Base-by-base conservation (phyloP, 2,888 invertebrate species). In the Stenurella melanura region DNA sequence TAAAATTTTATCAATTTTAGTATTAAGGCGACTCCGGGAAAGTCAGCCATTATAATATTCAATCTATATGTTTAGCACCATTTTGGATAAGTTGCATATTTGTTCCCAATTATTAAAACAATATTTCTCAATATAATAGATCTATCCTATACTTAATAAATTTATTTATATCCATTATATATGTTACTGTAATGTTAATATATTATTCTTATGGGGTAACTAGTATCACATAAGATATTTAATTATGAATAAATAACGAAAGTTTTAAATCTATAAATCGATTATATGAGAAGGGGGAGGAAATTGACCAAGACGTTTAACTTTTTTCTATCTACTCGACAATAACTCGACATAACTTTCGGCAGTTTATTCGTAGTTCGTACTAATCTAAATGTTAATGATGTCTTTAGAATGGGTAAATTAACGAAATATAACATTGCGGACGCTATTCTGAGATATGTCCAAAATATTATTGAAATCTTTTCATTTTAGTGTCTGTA, bases 61-160 rank as follows among this genome's bases (percentile, higher is more conserved):
- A 66, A 74, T 80, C 74, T 78, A 76, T 78, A 80, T 73, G 72
- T 70, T 78, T 80, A 80, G 80, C 80, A 80, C 80, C 80, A 75
- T 79, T 75, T 76, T 73, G 78, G 80, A 80, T 80, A 80, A 80
- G 69, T 76, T 76, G 75, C 72, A 66, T 73, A 77, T 79, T 79
- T 74, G 75, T 78, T 80, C 78, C 76, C 80, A 78, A 80, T 78
- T 73, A 77, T 75, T 68, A 50, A 69, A 68, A 76, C 19, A 58
- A 75, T 21, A 54, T 54, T 74, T 71, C 42, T 68, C 19, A 63
- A 42, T 73, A 75, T 58, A 64, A 61, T 26, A 75, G 57, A n/a
- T 30, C 34, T 54, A 67, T 56, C 21, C 18, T 60, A 75, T 69
- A 26, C 58, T 76, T n/a, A n/a, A n/a, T n/a, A 72, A 76, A 54